Evolutionary conservation across 2,113 vertebrate genomes (phyloP).

Genomic region (Oxygymnocypris stewartii): DNA sequence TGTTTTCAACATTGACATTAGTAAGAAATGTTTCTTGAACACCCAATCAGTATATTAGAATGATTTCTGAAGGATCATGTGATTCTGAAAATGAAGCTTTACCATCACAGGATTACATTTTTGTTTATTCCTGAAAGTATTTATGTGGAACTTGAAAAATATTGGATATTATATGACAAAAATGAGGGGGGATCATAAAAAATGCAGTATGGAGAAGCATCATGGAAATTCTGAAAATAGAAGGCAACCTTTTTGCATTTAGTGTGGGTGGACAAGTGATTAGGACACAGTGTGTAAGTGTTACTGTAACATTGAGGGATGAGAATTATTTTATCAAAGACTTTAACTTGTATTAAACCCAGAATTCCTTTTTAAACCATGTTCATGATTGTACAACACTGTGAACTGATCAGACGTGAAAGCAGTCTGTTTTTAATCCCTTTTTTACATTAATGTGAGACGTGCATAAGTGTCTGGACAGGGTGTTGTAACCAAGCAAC

Average conservation of each 20-base stretch:
- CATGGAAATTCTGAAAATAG: background rate
- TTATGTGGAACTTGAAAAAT: no score
- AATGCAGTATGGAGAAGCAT: background rate
- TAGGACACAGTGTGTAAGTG: background rate
- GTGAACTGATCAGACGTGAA: background rate
- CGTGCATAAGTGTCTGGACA: background rate
- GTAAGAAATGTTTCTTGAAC: background rate
- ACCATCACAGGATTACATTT: background rate
- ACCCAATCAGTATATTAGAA: background rate
- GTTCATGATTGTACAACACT: background rate
- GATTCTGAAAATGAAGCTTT: background rate
- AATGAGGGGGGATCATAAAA: background rate
- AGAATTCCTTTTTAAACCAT: background rate
- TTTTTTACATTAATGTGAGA: background rate
- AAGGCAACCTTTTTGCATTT: background rate
- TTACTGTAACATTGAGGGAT: background rate
- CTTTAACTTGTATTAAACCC: background rate
- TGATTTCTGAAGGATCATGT: background rate
- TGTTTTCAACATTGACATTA: background rate
- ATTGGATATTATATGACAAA: no score
- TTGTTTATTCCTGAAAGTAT: no score
- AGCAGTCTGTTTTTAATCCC: no score
- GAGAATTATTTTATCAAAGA: background rate
- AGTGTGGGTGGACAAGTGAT: background rate
- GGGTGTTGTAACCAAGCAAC: constrained; percentile 15